Evolutionary conservation across 1,140 invertebrate species (phyloP).

Genomic region (Drosophila triauraria): DNA sequence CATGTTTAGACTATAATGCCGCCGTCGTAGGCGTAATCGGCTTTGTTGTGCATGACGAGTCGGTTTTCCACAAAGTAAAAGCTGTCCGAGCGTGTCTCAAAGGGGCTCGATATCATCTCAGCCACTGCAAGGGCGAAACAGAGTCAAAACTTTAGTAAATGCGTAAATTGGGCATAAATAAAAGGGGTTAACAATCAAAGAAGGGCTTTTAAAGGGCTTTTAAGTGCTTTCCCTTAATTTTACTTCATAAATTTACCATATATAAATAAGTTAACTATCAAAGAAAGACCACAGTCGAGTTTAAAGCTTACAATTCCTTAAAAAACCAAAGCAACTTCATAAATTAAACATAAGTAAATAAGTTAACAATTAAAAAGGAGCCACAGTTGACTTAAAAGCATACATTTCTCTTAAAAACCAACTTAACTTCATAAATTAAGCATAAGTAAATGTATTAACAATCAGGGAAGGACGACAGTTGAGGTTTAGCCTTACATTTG

Average conservation of each 20-base stretch:
- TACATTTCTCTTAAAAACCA: too few relatives aligned
- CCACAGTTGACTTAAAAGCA: too few relatives aligned
- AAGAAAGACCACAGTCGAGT: neutral
- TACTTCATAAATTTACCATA: too few relatives aligned
- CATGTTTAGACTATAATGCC: slow-evolving; percentile 72
- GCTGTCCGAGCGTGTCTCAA: slow-evolving; percentile 98
- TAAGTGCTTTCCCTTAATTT: too few relatives aligned
- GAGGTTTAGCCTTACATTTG: too few relatives aligned
- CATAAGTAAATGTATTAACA: neutral
- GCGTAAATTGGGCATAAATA: neutral
- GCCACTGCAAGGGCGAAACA: slow-evolving; percentile 89
- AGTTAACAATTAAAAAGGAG: neutral
- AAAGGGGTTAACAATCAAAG: neutral
- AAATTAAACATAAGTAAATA: too few relatives aligned
- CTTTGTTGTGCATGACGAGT: slow-evolving; percentile 99
- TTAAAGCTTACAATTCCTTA: too few relatives aligned
- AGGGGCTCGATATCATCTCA: slow-evolving; percentile 98
- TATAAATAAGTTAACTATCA: neutral
- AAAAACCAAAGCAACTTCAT: neutral
- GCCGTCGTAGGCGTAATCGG: slow-evolving; percentile 84
- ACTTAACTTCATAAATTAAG: too few relatives aligned
- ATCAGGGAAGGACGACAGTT: neutral
- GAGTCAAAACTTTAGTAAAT: slow-evolving; percentile 1
- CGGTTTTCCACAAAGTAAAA: slow-evolving; percentile 99
- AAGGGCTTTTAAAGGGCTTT: too few relatives aligned